Evolutionary conservation across 2,113 vertebrate genomes (phyloP), one percentile per base, ranked within the genome.

Genomic region (Campylomormyrus tamandua): DNA sequence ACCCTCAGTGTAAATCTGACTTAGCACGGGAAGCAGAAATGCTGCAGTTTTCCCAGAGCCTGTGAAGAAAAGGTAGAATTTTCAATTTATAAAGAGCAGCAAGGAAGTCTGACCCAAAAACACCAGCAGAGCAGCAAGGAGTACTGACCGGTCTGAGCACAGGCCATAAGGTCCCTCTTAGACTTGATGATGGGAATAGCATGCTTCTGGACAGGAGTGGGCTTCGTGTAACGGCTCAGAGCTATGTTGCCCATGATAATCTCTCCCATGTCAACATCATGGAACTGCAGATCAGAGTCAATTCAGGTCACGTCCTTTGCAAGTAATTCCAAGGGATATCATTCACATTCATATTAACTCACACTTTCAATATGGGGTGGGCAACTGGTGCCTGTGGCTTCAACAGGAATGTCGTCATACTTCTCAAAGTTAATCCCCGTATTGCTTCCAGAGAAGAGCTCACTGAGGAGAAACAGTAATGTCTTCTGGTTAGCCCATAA

Each of bases 381-480:
- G 91, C 96, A 97, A 93, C 98, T 97, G 90, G 95, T 96, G 91
- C 98, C 98, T 87, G 98, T 99, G 94, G 98, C 98, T 92, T 99
- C 98, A 91, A 99, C 98, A 56, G 98, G 98, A 97, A 99, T 99
- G 95, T 99, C 98, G 89, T 99, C 98, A 0, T 99, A 99, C 90
- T 99, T 99, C 94, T 99, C 98, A 96, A 99, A 99, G 92, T 99
- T 99, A 93, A 99, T 99, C 92, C 98, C 98, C 80, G 98, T 99
- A 94, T 99, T 99, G 89, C 98, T 96, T 94, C 95, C 98, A 90
- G 98, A 96, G 93, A 99, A 99, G 19, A 99, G 95, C 92, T 99
- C 98, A 89, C 98, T 99, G 56, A 42, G 93, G 93, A 17, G 3
- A 80, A 56, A 5, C 91, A 46, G 89, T 27, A 0, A 88, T 24